Evolutionary conservation across 2,888 invertebrate genomes (phyloP).

Genomic region (Tyria jacobaeae): DNA sequence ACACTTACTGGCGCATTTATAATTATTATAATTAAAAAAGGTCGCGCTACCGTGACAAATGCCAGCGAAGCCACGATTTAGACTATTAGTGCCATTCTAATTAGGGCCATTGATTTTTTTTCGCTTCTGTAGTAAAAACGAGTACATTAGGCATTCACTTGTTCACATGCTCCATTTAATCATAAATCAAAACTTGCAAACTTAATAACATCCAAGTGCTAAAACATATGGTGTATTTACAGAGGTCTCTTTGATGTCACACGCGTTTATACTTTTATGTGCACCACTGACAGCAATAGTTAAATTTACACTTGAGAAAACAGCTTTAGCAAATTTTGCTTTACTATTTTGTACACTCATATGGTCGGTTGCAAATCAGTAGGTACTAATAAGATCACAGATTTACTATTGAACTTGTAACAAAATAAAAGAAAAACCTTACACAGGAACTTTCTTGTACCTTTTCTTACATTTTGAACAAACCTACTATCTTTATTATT

Average conservation of each 20-base stretch:
- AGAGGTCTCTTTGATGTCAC: conserved; percentile 43
- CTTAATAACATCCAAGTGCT: conserved; percentile 37
- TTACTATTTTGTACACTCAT: conserved; percentile 25
- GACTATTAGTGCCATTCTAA: not conserved
- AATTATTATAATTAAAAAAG: too few relatives aligned
- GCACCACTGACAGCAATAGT: conserved; percentile 3
- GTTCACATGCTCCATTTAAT: conserved; percentile 3
- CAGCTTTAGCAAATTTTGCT: conserved; percentile 18
- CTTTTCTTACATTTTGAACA: too few relatives aligned
- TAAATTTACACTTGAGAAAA: conserved; percentile 34
- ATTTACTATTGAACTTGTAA: not conserved
- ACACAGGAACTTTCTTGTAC: not conserved
- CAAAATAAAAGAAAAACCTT: not conserved
- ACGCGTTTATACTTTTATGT: conserved; percentile 10
- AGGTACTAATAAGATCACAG: not conserved
- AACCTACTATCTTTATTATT: too few relatives aligned
- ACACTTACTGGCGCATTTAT: too few relatives aligned
- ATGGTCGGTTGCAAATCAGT: conserved; percentile 8
- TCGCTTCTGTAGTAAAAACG: not conserved
- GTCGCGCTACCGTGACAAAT: too few relatives aligned
- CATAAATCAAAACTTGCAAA: conserved; percentile 18
- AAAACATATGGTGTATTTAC: conserved; percentile 34
- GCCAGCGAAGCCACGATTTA: too few relatives aligned
- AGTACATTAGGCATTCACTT: not conserved
- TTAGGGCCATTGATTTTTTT: not conserved